A percentile compares a stretch with the other conserved stretches of the same genome.
Evolutionary conservation across 1,140 invertebrate genomes (phyloP).

Genomic region (Drosophila seguyi): DNA sequence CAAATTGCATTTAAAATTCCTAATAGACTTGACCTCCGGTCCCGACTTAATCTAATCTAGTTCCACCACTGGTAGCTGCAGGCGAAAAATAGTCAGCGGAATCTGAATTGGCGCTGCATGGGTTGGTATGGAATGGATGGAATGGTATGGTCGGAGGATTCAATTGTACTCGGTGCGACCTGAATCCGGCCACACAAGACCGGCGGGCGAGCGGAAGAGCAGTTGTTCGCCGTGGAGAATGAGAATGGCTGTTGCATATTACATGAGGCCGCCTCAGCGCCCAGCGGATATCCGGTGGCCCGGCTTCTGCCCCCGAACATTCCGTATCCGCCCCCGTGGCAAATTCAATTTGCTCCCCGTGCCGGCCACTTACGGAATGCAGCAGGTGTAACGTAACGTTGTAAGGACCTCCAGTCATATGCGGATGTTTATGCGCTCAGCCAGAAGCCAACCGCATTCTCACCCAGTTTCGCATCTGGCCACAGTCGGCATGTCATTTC

Average conservation of each 20-base stretch:
- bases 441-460: conserved; percentile 33
- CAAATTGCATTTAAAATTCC: conserved; percentile 77
- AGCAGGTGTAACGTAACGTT: conserved; percentile 42
- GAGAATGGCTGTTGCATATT: conserved; percentile 65
- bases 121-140: neutral
- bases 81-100: conserved; percentile 32
- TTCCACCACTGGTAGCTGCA: conserved; percentile 46
- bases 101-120: conserved; percentile 32
- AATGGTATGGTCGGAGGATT: conserved; percentile 42
- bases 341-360: conserved; percentile 66
- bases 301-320: conserved; percentile 11
- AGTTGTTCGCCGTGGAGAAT: conserved; percentile 14
- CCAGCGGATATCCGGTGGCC: conserved; percentile 65
- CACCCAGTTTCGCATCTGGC: conserved; percentile 37
- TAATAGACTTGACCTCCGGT: conserved; percentile 17
- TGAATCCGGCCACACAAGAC: conserved; percentile 31
- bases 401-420: conserved; percentile 34
- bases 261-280: conserved; percentile 54
- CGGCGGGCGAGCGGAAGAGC: conserved; percentile 11
- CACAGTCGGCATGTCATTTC: conserved; percentile 20
- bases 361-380: conserved; percentile 46
- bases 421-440: conserved; percentile 31
- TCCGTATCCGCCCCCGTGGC: conserved; percentile 26
- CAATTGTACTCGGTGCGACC: conserved; percentile 57
- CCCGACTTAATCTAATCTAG: conserved; percentile 54